Base-by-base conservation (phyloP, 2,113 vertebrate genomes). In the Dasyprocta punctata region DNA sequence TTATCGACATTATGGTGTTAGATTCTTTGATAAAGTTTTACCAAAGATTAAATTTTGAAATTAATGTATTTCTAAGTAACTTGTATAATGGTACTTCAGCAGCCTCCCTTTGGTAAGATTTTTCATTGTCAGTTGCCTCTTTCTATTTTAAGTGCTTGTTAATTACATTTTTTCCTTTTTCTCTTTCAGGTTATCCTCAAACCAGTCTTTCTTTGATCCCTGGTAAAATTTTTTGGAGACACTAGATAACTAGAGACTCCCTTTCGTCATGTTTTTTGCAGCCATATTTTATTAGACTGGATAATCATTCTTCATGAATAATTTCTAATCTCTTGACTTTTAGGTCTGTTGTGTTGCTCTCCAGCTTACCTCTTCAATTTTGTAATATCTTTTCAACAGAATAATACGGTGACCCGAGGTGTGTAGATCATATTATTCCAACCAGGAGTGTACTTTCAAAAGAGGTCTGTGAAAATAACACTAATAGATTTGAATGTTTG, bases 381-480 rank as follows among this genome's bases (percentile, higher is more conserved):
- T 24, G 17, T 24, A 14, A 56, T 96, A 33, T 80, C 47, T 24
- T 96, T 97, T 98, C 60, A 94, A 52, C 28, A 92, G 14, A 81
- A 84, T 92, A 86, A 90, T 60, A 38, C n/a, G 58, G 41, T 78
- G 47, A 88, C 95, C 56, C 92, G 80, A 92, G 73, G 7, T 95
- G 7, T 47, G 47, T 80, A 93, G 22, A 83, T 30, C 19, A 82
- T 8, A 63, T 3, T 81, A 49, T 82, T 80, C 8, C 38, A 90
- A 86, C 84, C 54, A 33, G 20, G 47, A 9, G 7, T 56, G 97
- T 14, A 14, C 3, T 87, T 96, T 94, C 90, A 77, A 26, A 94
- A n/a, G 89, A 92, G 24, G 41, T 38, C n/a, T 96, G 60, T 61
- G 95, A 98, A 86, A 98, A 95, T 96, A 63, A 94, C 49, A 98